phyloP scores from a whole-genome alignment of 2,888 invertebrate genomes.

The Epistrophe eligans region DNA sequence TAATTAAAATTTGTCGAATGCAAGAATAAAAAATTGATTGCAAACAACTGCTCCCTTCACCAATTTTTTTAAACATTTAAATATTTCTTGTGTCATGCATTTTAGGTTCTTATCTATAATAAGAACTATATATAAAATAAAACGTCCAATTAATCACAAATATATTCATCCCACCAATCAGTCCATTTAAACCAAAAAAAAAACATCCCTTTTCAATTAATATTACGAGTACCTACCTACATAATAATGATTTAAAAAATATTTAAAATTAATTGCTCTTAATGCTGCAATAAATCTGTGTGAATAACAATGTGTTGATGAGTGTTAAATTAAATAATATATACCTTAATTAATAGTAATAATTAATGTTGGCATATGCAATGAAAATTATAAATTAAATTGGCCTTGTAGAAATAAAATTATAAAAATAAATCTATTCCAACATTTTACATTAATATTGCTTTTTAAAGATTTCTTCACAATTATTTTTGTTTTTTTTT shows the following conservation, averaged over 20 bases:
- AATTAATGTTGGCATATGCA: constrained; percentile 59
- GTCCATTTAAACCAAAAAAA: neutral
- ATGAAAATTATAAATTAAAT: constrained; percentile 61
- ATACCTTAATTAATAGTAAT: constrained; percentile 5
- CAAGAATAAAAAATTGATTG: neutral
- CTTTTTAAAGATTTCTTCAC: constrained; percentile 28
- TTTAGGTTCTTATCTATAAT: neutral
- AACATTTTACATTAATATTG: neutral
- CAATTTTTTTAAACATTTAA: neutral
- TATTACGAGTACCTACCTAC: constrained; percentile 1
- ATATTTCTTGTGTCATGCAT: neutral
- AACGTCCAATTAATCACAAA: neutral
- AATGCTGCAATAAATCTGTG: constrained; percentile 35
- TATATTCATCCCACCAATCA: constrained; percentile 60
- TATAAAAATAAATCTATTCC: constrained; percentile 25
- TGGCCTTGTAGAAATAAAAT: constrained; percentile 59
- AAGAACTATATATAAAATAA: neutral
- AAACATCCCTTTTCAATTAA: neutral
- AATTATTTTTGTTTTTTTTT: constrained; percentile 10
- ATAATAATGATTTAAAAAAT: neutral
- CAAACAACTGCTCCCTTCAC: neutral
- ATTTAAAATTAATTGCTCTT: constrained; percentile 31
- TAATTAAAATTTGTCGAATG: neutral
- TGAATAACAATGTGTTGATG: constrained; percentile 36
- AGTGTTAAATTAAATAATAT: constrained; percentile 25